These are phyloP conservation scores for Corythornis cristatus DNA, from an alignment of 2,113 vertebrate genomes.

Conservation along the genomic window DNA sequence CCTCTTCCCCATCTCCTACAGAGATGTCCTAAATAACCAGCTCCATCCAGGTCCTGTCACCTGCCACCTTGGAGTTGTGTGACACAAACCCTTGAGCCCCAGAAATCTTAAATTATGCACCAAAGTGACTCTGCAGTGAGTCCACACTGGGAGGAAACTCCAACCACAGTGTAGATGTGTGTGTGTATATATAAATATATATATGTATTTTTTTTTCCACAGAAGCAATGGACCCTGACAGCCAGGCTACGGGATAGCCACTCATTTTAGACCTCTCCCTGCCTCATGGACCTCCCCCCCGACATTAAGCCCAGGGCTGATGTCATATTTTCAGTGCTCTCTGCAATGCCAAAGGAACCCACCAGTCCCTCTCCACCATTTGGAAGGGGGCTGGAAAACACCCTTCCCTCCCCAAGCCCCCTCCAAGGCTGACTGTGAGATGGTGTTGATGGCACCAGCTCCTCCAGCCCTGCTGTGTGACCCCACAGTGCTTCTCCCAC, in stretches of 20 bases:
- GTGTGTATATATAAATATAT: no score
- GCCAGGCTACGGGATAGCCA: neutral
- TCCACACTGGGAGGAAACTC: neutral
- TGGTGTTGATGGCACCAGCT: rapidly evolving
- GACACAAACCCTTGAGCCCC: neutral
- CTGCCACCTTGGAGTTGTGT: neutral
- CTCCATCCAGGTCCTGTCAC: neutral
- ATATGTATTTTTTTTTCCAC: rapidly evolving
- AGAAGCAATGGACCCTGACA: neutral
- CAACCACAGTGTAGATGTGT: neutral
- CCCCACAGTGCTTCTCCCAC: neutral
- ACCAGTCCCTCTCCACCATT: neutral
- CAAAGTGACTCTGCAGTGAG: rapidly evolving
- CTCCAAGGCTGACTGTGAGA: neutral
- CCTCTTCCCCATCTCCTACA: neutral
- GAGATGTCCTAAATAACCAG: neutral
- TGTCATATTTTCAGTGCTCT: neutral
- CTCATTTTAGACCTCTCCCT: no score
- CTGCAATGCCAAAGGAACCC: neutral
- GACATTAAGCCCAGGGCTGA: neutral
- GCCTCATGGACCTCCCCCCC: rapidly evolving
- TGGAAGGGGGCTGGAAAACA: neutral
- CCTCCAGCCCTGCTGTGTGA: rapidly evolving
- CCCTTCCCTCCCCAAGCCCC: rapidly evolving
- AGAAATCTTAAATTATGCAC: neutral